Base-by-base conservation (phyloP, 2,888 invertebrate genomes). In the Lymantria monacha region DNA sequence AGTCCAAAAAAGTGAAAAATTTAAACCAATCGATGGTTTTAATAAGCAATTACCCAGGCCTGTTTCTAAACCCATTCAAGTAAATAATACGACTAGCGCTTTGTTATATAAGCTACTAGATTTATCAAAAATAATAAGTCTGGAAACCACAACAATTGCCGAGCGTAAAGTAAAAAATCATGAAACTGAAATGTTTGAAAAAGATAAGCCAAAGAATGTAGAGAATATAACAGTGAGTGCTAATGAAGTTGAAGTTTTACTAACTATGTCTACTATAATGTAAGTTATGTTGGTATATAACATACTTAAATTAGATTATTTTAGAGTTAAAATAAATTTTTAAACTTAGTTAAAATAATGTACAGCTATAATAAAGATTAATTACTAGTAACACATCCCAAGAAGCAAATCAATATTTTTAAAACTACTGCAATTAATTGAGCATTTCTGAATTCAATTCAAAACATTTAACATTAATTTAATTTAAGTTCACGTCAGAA, bases 211-310 rank as follows among this genome's bases (percentile, higher is more conserved):
- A 0, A 51, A 42, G 5, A 62, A 50, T 3, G 31, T 53, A 9
- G n/a, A n/a, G n/a, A n/a, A 5, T 9, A 51, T 61, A 0, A 62
- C 66, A 0, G 49, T 57, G 0, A 55, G 63, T 8, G 41, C 59
- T 9, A 70, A 56, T 47, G 70, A 73, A 30, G 55, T 75, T 33
- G 45, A 67, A 40, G 42, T 64, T 1, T 7, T 76, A 0, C 52
- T 81, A 8, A 76, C 75, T 43, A 65, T 78, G 2, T 75, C 84
- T 0, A 81, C 81, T 3, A 53, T 78, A 40, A 61, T 76, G 81
- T 85, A 50, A 73, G 80, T 78, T 52, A n/a, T 33, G 10, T 33
- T 33, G 8, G 13, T 15, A 5, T 22, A 22, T 22, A n/a, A n/a
- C n/a, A n/a, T 22, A 22, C 22, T 22, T 22, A 3, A 2, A 22